Percentiles rank a stretch among this genome's conserved stretches.
These are phyloP conservation scores for Drosophila repleta DNA, from an alignment of 1,140 invertebrate genomes.

Conservation along the genomic window DNA sequence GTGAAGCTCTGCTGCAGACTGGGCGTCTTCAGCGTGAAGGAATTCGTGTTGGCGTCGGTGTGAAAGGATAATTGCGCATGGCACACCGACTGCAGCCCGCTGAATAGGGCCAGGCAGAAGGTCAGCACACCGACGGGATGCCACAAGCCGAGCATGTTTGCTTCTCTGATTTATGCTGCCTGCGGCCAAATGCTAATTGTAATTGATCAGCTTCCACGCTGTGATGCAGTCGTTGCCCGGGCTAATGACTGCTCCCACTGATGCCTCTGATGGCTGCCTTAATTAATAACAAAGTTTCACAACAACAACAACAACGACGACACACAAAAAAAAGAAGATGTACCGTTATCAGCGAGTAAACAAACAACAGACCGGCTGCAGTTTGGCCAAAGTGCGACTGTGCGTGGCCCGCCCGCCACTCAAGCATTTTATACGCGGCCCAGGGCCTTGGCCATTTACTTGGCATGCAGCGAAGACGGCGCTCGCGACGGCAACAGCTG, in stretches of 20 bases:
- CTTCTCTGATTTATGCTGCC: slow-evolving; percentile 13
- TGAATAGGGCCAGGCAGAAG: slow-evolving; percentile 37
- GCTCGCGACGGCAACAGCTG: slow-evolving; percentile 2
- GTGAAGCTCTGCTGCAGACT: slow-evolving; percentile 78
- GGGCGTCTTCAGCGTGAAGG: slow-evolving; percentile 78
- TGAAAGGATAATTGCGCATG: slow-evolving; percentile 76
- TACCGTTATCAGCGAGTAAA: slow-evolving; percentile 8
- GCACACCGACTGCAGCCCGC: slow-evolving; percentile 44
- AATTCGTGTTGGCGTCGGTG: slow-evolving; percentile 75
- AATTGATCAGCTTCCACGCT: slow-evolving; percentile 28
- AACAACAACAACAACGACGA: no score
- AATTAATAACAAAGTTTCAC: slow-evolving; percentile 28
- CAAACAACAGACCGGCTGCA: slow-evolving; percentile 13
- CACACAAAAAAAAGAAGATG: background rate
- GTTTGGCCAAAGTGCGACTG: slow-evolving; percentile 40
- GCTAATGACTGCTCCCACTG: background rate
- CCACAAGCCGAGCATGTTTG: slow-evolving; percentile 33
- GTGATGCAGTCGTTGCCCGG: slow-evolving; percentile 16
- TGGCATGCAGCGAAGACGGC: slow-evolving; percentile 29
- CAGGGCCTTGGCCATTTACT: slow-evolving; percentile 15
- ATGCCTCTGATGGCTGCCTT: slow-evolving; percentile 15
- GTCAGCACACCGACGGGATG: slow-evolving; percentile 10
- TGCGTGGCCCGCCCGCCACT: slow-evolving; percentile 26
- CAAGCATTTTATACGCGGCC: slow-evolving; percentile 39
- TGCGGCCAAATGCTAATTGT: slow-evolving; percentile 33